Evolutionary conservation across 2,113 vertebrate species (phyloP).

Genomic region (Elaphurus davidianus): DNA sequence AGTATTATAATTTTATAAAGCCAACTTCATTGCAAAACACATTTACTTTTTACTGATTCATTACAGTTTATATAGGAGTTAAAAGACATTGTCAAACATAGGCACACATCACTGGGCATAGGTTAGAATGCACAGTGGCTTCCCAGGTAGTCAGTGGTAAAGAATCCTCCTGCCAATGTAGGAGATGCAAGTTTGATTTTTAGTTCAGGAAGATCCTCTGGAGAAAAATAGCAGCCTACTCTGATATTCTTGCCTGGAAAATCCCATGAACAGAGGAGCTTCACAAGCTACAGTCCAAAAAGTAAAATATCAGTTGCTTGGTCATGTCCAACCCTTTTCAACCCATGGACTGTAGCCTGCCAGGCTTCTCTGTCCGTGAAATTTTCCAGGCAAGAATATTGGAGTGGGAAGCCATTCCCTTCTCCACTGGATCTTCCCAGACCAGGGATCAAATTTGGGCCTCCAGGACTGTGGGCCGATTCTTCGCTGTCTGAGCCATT

Average conservation of each 20-base stretch:
- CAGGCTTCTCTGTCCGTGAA: neutral
- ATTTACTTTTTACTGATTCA: neutral
- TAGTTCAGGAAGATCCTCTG: neutral
- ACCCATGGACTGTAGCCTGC: neutral
- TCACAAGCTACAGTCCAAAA: rapidly evolving
- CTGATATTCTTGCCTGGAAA: neutral
- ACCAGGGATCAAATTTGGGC: neutral
- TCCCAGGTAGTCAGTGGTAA: neutral
- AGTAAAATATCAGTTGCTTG: neutral
- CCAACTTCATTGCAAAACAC: neutral
- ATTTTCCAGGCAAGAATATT: neutral
- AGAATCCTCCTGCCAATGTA: neutral
- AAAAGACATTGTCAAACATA: neutral
- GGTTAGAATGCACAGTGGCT: neutral
- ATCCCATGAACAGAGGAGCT: neutral
- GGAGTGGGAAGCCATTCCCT: neutral
- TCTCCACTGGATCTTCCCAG: neutral
- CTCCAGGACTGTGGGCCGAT: neutral
- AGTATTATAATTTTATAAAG: neutral
- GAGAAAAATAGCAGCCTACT: neutral
- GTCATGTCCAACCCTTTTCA: neutral
- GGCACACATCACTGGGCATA: too few relatives aligned
- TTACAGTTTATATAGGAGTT: neutral
- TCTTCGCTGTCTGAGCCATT: neutral
- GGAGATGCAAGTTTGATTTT: neutral